Conservation (phyloP, 2,797 vertebrate species). For the Eulemur rubriventer region DNA sequence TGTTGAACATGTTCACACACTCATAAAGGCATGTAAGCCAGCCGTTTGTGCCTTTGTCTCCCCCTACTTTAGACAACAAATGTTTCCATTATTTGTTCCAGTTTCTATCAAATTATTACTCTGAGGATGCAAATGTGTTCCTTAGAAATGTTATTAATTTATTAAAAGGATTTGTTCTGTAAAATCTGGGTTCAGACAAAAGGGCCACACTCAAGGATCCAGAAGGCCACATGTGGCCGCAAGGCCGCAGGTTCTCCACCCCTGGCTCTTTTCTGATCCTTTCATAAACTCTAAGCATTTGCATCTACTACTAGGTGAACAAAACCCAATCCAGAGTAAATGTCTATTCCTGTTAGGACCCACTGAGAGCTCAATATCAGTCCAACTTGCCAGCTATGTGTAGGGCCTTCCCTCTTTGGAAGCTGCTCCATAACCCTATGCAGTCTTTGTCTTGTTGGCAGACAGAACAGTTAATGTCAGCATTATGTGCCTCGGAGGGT, state of each 20-base stretch:
- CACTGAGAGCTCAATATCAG: neutral
- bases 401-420: neutral
- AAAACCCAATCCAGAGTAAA: neutral
- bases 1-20: neutral
- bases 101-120: constrained; percentile 21
- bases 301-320: neutral
- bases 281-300: neutral
- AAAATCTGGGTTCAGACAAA: neutral
- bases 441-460: neutral
- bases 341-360: neutral
- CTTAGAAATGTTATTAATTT: neutral
- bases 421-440: neutral
- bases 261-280: neutral
- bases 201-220: neutral
- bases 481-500: constrained; percentile 16
- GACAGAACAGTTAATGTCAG: neutral
- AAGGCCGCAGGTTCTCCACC: neutral
- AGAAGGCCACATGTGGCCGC: neutral
- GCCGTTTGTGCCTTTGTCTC: neutral
- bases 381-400: neutral
- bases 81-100: neutral
- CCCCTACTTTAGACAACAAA: neutral
- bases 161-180: neutral
- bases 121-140: constrained; percentile 12
- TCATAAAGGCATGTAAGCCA: neutral